Conservation (phyloP, 1,140 invertebrate species). For the Brachystomella parvula region DNA sequence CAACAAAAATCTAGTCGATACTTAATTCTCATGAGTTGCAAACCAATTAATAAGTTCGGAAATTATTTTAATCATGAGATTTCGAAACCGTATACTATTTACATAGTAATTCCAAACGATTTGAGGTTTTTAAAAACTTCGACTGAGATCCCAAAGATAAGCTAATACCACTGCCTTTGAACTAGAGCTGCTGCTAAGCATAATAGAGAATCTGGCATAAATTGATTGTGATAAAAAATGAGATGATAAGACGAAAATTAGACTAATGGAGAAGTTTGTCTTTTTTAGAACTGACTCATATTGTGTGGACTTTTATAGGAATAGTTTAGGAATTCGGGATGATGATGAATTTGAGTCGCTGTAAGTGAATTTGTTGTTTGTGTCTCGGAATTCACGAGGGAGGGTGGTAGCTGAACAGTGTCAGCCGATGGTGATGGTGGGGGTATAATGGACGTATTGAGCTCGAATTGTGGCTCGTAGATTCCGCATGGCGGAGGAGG, state of each 20-base stretch:
- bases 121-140: no score
- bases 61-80: no score
- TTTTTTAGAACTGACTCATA: background rate
- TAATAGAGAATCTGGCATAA: background rate
- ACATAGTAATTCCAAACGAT: no score
- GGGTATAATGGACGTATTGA: background rate
- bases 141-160: no score
- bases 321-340: background rate
- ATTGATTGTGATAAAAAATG: slow-evolving; percentile 1
- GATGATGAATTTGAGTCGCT: background rate
- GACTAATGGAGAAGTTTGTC: slow-evolving; percentile 5
- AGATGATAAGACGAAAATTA: no score
- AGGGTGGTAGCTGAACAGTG: background rate
- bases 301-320: background rate
- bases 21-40: no score
- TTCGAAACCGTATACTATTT: no score
- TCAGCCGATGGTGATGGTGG: background rate
- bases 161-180: background rate
- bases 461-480: background rate
- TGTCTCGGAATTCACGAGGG: slow-evolving; percentile 8
- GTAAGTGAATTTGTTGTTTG: background rate
- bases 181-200: background rate
- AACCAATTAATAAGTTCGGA: no score
- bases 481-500: background rate
- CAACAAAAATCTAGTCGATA: no score